A percentile compares a stretch with the other conserved stretches of the same genome.
Conservation (phyloP, 2,888 invertebrate species). For the Drosophila borborema region DNA sequence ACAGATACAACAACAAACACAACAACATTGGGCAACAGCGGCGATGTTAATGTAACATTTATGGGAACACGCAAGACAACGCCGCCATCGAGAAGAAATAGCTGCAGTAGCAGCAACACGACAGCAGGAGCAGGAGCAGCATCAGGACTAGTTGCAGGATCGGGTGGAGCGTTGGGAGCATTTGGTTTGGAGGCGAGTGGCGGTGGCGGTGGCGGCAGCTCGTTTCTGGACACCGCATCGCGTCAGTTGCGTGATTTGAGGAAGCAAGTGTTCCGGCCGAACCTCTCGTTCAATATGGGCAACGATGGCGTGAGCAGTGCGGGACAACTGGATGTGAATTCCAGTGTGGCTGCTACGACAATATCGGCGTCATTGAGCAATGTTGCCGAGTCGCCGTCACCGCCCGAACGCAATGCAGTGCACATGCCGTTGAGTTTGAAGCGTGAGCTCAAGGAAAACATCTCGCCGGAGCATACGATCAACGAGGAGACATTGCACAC, state of each 20-base stretch:
- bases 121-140: slow-evolving; percentile 23
- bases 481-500: slow-evolving; percentile 81
- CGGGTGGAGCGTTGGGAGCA: neutral
- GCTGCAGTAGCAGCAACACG: slow-evolving; percentile 35
- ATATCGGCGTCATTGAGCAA: slow-evolving; percentile 40
- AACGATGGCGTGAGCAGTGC: slow-evolving; percentile 57
- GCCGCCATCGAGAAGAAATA: slow-evolving; percentile 49
- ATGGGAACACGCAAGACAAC: slow-evolving; percentile 44
- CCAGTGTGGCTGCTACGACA: slow-evolving; percentile 20
- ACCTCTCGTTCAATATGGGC: slow-evolving; percentile 76
- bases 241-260: slow-evolving; percentile 83
- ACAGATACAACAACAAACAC: slow-evolving; percentile 27
- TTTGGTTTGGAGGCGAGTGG: slow-evolving; percentile 18
- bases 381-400: slow-evolving; percentile 39
- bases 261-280: slow-evolving; percentile 84
- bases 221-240: slow-evolving; percentile 83
- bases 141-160: slow-evolving; percentile 25
- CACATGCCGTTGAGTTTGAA: slow-evolving; percentile 87
- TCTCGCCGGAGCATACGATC: slow-evolving; percentile 88
- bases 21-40: slow-evolving; percentile 17
- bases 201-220: slow-evolving; percentile 36
- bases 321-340: slow-evolving; percentile 41
- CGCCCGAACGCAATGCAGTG: slow-evolving; percentile 80
- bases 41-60: slow-evolving; percentile 30
- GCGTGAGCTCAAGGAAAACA: slow-evolving; percentile 88